phyloP scores from a whole-genome alignment of 1,140 invertebrate genomes.

The Drosophila pectinifera region DNA sequence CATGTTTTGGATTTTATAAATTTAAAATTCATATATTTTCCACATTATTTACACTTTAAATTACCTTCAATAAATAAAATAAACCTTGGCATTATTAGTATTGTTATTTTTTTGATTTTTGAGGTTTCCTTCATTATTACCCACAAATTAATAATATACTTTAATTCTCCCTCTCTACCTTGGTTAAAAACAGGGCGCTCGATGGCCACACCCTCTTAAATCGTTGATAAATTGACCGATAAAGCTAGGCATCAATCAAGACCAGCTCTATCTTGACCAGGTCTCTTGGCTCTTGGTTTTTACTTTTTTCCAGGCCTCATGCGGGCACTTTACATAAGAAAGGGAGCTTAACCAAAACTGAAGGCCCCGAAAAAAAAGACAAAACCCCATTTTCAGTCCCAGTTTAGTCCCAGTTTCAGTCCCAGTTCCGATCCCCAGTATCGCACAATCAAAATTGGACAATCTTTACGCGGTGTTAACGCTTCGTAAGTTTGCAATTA shows the following conservation, averaged over 20 bases:
- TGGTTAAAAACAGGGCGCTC: too few relatives aligned
- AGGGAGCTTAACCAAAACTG: too few relatives aligned
- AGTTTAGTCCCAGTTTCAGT: slow-evolving; percentile 13
- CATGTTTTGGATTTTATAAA: too few relatives aligned
- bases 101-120: too few relatives aligned
- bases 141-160: background rate
- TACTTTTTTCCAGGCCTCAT: background rate
- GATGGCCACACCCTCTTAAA: background rate
- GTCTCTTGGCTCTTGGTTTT: slow-evolving; percentile 2
- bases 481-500: slow-evolving; percentile 73
- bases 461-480: slow-evolving; percentile 77
- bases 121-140: too few relatives aligned
- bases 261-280: slow-evolving; percentile 26
- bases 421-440: slow-evolving; percentile 23
- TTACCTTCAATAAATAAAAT: too few relatives aligned
- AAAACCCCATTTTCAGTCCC: slow-evolving; percentile 5
- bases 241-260: slow-evolving; percentile 51
- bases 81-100: too few relatives aligned
- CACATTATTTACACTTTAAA: too few relatives aligned
- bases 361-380: background rate
- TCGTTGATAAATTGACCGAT: slow-evolving; percentile 49
- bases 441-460: slow-evolving; percentile 55
- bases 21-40: too few relatives aligned
- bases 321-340: slow-evolving; percentile 13
- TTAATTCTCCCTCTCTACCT: too few relatives aligned